These are phyloP conservation scores for Parnassius apollo DNA, from an alignment of 2,888 invertebrate genomes.

Conservation along the genomic window DNA sequence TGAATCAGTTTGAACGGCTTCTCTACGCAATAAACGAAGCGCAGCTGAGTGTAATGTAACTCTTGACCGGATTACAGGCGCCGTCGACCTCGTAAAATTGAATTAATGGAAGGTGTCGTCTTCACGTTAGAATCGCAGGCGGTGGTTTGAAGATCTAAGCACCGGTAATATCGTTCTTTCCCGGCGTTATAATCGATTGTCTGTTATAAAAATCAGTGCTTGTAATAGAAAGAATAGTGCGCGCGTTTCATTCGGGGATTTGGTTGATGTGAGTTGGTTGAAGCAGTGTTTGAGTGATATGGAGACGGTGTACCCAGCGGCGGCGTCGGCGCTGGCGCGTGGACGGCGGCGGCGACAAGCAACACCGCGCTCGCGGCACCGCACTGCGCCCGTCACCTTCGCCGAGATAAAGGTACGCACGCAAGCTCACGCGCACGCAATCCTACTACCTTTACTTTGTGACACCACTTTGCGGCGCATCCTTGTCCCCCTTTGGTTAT, in stretches of 20 bases:
- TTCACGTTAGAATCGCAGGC: neutral
- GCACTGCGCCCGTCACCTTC: constrained; percentile 41
- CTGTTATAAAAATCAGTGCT: neutral
- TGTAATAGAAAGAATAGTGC: neutral
- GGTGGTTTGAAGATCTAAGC: neutral
- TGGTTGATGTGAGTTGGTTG: neutral
- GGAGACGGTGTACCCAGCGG: constrained; percentile 87
- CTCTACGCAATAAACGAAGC: neutral
- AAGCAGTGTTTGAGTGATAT: constrained; percentile 44
- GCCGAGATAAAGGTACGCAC: constrained; percentile 84
- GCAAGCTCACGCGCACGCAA: too few species aligned
- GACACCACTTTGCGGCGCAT: too few species aligned
- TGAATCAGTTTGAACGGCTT: neutral
- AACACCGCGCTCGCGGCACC: constrained; percentile 38
- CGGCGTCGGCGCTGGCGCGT: constrained; percentile 71
- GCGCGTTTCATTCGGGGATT: too few species aligned
- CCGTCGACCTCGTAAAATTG: constrained; percentile 4
- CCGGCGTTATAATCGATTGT: neutral
- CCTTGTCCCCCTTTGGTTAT: too few species aligned
- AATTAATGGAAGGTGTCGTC: neutral
- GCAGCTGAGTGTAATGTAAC: neutral
- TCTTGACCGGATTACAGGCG: constrained; percentile 2
- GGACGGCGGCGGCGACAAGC: constrained; percentile 53
- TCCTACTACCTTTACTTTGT: too few species aligned
- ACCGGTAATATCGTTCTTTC: too few species aligned